A percentile compares a stretch with the other conserved stretches of the same genome.
Evolutionary conservation across 2,797 vertebrate species (phyloP).

Genomic region (Remorina albescens): DNA sequence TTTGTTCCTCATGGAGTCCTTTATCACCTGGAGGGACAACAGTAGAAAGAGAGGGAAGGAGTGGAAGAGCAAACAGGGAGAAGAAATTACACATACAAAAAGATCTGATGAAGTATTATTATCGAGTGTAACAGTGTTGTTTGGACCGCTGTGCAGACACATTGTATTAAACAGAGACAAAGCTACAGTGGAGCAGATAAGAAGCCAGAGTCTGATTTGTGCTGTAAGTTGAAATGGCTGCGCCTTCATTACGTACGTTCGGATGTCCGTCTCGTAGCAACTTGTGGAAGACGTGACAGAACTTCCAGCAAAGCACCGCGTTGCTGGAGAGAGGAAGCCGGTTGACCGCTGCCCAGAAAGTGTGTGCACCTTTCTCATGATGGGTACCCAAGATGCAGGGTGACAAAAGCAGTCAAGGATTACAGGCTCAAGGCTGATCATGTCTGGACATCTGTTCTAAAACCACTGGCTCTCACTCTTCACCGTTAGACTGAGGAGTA

Average conservation of each 20-base stretch:
- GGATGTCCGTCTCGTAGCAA: slow-evolving; percentile 96
- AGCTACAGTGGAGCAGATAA: background rate
- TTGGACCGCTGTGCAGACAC: background rate
- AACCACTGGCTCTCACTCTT: background rate
- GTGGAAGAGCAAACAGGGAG: background rate
- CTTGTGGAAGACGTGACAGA: slow-evolving; percentile 99
- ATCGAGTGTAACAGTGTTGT: background rate
- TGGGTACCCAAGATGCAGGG: slow-evolving; percentile 98
- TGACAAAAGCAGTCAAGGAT: slow-evolving; percentile 81
- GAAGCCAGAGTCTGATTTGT: background rate
- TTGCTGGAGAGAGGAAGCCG: slow-evolving; percentile 97
- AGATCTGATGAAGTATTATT: background rate
- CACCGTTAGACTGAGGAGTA: background rate
- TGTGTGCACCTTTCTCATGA: slow-evolving; percentile 97
- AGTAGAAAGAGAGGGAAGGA: slow-evolving; percentile 13
- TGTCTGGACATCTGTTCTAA: background rate
- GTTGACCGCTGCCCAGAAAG: slow-evolving; percentile 96
- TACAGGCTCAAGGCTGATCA: background rate
- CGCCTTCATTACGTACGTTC: slow-evolving; percentile 85
- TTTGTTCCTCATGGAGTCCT: slow-evolving; percentile 96
- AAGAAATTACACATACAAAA: slow-evolving; percentile 1
- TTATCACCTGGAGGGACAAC: slow-evolving; percentile 88
- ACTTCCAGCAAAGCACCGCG: slow-evolving; percentile 98
- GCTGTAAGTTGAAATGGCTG: background rate
- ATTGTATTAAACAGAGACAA: background rate